Percentiles rank a stretch among this genome's conserved stretches.
phyloP scores from a whole-genome alignment of 2,888 invertebrate species.

The Andrena haemorrhoa region DNA sequence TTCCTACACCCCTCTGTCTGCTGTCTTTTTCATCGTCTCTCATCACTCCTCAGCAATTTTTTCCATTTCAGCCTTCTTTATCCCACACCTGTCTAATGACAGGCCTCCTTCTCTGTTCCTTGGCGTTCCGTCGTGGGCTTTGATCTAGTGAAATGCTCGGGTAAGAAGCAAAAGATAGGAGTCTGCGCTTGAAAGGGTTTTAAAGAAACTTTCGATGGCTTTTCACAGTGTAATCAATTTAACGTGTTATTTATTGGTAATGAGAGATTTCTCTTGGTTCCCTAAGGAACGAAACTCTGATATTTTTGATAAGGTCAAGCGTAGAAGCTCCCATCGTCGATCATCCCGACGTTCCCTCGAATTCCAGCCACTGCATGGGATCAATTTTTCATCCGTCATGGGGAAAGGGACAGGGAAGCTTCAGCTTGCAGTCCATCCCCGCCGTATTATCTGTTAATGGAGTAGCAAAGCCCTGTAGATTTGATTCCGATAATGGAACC shows the following conservation, averaged over 20 bases:
- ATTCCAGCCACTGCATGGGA: constrained; percentile 7
- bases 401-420: neutral
- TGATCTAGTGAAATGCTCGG: neutral
- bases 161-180: neutral
- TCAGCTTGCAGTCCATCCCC: constrained; percentile 24
- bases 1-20: neutral
- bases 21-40: neutral
- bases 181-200: too few relatives aligned
- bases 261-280: too few relatives aligned
- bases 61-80: neutral
- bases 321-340: neutral
- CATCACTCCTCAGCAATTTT: neutral
- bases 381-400: constrained; percentile 9
- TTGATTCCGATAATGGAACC: constrained; percentile 66
- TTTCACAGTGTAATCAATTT: too few relatives aligned
- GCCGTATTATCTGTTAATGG: constrained; percentile 58
- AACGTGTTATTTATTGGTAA: too few relatives aligned
- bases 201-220: too few relatives aligned
- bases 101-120: too few relatives aligned
- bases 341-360: constrained; percentile 6
- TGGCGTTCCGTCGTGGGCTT: neutral
- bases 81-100: too few relatives aligned
- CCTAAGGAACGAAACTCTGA: too few relatives aligned
- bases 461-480: constrained; percentile 47
- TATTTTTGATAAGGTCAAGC: too few relatives aligned